Evolutionary conservation across 2,113 vertebrate genomes (phyloP).

Genomic region (Amblyopsis rosae): DNA sequence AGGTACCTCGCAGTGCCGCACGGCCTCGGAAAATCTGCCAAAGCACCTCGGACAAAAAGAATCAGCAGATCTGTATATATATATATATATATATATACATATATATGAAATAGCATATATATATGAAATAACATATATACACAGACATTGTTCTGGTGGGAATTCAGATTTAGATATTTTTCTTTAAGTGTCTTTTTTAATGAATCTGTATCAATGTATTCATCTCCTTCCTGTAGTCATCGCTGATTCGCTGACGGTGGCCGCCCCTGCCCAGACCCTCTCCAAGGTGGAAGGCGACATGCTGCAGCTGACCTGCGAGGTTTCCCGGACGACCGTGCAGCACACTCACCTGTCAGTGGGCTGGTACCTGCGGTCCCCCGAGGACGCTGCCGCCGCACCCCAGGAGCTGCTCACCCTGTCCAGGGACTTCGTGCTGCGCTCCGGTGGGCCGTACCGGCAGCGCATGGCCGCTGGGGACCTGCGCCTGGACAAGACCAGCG

Average conservation of each 20-base stretch:
- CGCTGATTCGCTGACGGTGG: slow-evolving; percentile 84
- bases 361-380: slow-evolving; percentile 85
- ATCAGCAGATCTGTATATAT: too few species aligned
- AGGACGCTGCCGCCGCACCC: slow-evolving; percentile 65
- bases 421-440: slow-evolving; percentile 86
- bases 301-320: slow-evolving; percentile 88
- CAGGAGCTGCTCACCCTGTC: slow-evolving; percentile 90
- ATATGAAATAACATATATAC: too few species aligned
- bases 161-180: too few species aligned
- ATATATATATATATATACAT: too few species aligned
- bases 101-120: too few species aligned
- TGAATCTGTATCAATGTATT: background rate
- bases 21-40: too few species aligned
- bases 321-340: slow-evolving; percentile 83
- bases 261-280: slow-evolving; percentile 81
- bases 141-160: too few species aligned
- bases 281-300: slow-evolving; percentile 92
- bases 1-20: too few species aligned
- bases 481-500: slow-evolving; percentile 89
- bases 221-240: slow-evolving; percentile 81
- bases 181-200: background rate
- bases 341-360: slow-evolving; percentile 92
- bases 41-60: too few species aligned
- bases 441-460: slow-evolving; percentile 84
- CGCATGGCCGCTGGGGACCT: slow-evolving; percentile 89